These are phyloP conservation scores for Marronus borbonicus DNA, from an alignment of 2,888 invertebrate species.

Conservation along the genomic window DNA sequence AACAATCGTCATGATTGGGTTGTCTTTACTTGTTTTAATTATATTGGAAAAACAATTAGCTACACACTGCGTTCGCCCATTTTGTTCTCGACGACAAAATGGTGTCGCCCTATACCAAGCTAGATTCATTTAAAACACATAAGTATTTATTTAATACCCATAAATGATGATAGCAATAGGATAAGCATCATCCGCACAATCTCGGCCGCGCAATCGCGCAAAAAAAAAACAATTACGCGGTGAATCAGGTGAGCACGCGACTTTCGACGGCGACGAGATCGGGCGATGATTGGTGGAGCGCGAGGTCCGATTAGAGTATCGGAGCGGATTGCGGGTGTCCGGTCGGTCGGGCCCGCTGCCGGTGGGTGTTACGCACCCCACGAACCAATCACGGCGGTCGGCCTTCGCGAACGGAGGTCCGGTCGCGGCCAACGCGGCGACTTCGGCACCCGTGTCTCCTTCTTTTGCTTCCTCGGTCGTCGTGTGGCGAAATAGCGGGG, in stretches of 20 bases:
- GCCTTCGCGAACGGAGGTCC: slow-evolving; percentile 51
- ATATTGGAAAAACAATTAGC: no score
- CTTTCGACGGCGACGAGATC: background rate
- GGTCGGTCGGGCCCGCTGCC: slow-evolving; percentile 32
- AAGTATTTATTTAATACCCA: no score
- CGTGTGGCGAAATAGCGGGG: no score
- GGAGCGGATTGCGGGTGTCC: background rate
- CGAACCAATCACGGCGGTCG: slow-evolving; percentile 49
- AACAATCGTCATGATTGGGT: no score
- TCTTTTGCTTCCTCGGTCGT: background rate
- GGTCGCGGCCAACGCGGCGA: slow-evolving; percentile 8
- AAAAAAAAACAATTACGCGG: background rate
- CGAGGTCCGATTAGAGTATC: slow-evolving; percentile 16
- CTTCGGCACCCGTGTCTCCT: slow-evolving; percentile 5
- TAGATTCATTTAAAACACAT: no score
- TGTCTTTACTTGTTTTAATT: background rate
- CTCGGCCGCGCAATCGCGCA: no score
- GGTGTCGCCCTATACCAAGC: background rate
- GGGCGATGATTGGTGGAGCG: slow-evolving; percentile 12
- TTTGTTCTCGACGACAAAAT: background rate
- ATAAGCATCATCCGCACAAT: no score
- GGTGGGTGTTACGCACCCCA: slow-evolving; percentile 57
- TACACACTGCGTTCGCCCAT: background rate
- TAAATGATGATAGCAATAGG: no score
- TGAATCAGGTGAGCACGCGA: no score